Evolutionary conservation across 2,113 vertebrate genomes (phyloP).

Genomic region (Chaetura pelagica): DNA sequence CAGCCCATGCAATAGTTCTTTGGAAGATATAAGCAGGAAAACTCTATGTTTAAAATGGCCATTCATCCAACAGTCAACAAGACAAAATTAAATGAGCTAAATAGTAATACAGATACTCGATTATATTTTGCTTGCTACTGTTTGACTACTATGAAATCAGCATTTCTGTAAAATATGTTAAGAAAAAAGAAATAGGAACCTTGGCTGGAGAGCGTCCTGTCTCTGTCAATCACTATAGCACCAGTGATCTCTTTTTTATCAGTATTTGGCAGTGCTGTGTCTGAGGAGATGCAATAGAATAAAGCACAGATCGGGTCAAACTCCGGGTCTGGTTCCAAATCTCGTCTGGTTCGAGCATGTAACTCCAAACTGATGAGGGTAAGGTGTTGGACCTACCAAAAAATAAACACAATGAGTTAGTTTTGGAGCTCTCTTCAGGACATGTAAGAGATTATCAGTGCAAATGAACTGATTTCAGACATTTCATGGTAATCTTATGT

Average conservation of each 20-base stretch:
- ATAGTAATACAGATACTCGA: constrained; percentile 18
- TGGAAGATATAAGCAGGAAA: constrained; percentile 73
- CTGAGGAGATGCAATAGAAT: constrained; percentile 95
- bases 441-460: neutral
- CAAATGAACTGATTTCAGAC: neutral
- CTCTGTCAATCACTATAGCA: constrained; percentile 89
- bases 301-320: constrained; percentile 98
- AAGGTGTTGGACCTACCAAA: constrained; percentile 89
- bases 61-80: constrained; percentile 60
- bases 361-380: constrained; percentile 95
- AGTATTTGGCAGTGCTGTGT: constrained; percentile 79
- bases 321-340: constrained; percentile 95
- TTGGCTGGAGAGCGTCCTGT: constrained; percentile 74
- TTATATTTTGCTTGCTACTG: constrained; percentile 61
- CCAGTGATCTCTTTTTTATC: constrained; percentile 85
- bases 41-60: constrained; percentile 28
- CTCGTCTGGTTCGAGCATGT: constrained; percentile 91
- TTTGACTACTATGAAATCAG: constrained; percentile 41
- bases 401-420: constrained; percentile 35
- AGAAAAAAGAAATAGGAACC: constrained; percentile 78
- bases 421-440: neutral
- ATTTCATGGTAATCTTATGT: neutral
- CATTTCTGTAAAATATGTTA: constrained; percentile 25
- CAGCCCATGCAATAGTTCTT: constrained; percentile 62
- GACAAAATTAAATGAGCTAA: constrained; percentile 64